Conservation (phyloP, 2,797 vertebrate species). For the Lacerta agilis region DNA sequence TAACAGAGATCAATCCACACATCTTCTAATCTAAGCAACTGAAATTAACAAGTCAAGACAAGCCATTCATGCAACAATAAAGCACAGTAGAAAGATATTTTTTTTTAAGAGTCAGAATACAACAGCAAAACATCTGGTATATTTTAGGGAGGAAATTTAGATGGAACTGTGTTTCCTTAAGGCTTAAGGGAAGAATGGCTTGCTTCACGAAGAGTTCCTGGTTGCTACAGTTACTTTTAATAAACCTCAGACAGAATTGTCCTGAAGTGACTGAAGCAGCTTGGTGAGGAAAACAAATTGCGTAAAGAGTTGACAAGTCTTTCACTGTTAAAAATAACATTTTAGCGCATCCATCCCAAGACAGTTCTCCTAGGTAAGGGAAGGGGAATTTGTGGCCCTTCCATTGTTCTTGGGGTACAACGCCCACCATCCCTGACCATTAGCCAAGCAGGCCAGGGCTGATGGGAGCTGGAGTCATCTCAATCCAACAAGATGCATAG, state of each 20-base stretch:
- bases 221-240: slow-evolving; percentile 45
- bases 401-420: neutral
- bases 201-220: slow-evolving; percentile 32
- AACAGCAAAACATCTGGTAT: slow-evolving; percentile 65
- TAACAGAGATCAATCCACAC: slow-evolving; percentile 17
- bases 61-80: slow-evolving; percentile 63
- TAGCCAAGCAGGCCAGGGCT: neutral
- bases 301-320: slow-evolving; percentile 37
- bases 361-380: slow-evolving; percentile 17
- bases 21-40: slow-evolving; percentile 54
- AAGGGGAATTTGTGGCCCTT: neutral
- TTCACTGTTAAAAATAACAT: slow-evolving; percentile 44
- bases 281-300: slow-evolving; percentile 57
- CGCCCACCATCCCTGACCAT: neutral
- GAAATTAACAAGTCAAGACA: slow-evolving; percentile 70
- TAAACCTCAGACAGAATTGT: slow-evolving; percentile 41
- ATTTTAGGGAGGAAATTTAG: slow-evolving; percentile 70
- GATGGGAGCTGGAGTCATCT: neutral
- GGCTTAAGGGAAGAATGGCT: slow-evolving; percentile 56
- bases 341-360: slow-evolving; percentile 27
- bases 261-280: slow-evolving; percentile 10
- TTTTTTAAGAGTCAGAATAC: slow-evolving; percentile 70
- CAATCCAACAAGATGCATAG: neutral
- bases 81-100: slow-evolving; percentile 73
- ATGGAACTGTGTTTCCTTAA: slow-evolving; percentile 72